Evolutionary conservation across 2,888 invertebrate species (phyloP), one percentile per base, ranked within the genome.

Genomic region (Papilio elwesi): DNA sequence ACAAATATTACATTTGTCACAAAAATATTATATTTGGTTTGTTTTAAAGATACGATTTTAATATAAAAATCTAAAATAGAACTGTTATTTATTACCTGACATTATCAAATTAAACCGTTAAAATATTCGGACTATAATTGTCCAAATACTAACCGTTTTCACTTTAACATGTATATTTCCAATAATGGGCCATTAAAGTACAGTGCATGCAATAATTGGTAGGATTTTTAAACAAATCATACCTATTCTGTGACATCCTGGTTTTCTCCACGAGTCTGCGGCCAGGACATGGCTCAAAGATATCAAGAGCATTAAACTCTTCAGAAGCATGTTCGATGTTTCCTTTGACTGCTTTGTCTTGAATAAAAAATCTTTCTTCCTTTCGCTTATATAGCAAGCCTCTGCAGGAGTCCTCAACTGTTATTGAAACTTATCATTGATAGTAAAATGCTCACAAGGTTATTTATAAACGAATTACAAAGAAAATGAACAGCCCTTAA

Each of bases 241-340:
- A 95, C 97, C 97, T 78, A 97, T 96, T 94, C 95, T 96, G 83
- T 97, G 97, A 82, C 97, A 97, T 68, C 97, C 97, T 26, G 97
- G 97, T 81, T 95, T 95, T 77, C 96, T 94, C 97, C 97, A 97
- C 68, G 88, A 84, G 70, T 93, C 93, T 49, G 86, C 82, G 26
- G 87, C 84, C 63, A 94, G 85, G 76, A 95, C 94, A 78, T 91
- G 83, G 75, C 81, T 84, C 84, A 80, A 84, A 79, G 84, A 85
- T 77, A 90, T 76, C 36, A 90, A 75, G 65, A 92, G 77, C 57
- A 92, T 75, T 53, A 89, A 78, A 83, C 81, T 81, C 78, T 84
- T 85, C 67, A 90, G 76, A 81, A 89, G 83, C 92, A 93, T 88
- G 83, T 78, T 85, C 64, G 43, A 53, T 64, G 51, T 62, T 62